phyloP scores from a whole-genome alignment of 2,113 vertebrate species.

The Daubentonia madagascariensis region DNA sequence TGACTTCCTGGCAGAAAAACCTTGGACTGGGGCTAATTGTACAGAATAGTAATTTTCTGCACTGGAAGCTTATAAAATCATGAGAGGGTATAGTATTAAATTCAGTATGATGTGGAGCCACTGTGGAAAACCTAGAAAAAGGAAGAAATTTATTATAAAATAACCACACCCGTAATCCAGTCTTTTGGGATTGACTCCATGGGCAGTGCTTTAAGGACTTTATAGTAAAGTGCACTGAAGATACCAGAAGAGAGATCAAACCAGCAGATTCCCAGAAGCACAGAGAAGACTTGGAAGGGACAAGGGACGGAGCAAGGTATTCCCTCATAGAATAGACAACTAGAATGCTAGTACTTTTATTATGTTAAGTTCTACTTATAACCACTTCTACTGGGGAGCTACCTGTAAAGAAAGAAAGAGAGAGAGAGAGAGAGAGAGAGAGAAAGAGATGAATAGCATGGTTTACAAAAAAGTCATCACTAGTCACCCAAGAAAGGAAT shows the following conservation, averaged over 20 bases:
- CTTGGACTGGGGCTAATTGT: background rate
- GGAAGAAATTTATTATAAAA: background rate
- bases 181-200: too few relatives aligned
- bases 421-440: background rate
- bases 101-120: background rate
- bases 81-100: background rate
- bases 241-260: background rate
- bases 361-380: background rate
- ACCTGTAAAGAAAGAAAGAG: background rate
- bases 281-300: background rate
- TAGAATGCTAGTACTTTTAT: background rate
- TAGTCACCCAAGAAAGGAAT: background rate
- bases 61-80: background rate
- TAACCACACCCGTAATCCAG: background rate
- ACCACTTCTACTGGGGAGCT: background rate
- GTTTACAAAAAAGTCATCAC: background rate
- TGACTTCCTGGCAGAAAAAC: background rate
- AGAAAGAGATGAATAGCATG: background rate
- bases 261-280: background rate
- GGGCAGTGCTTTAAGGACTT: background rate
- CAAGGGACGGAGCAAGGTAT: background rate
- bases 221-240: background rate
- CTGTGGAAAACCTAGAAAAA: background rate
- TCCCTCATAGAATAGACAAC: background rate
- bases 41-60: background rate